Evolutionary conservation across 1,140 invertebrate species (phyloP), one percentile per base, ranked within the genome.

Genomic region (Euwallacea fornicatus): DNA sequence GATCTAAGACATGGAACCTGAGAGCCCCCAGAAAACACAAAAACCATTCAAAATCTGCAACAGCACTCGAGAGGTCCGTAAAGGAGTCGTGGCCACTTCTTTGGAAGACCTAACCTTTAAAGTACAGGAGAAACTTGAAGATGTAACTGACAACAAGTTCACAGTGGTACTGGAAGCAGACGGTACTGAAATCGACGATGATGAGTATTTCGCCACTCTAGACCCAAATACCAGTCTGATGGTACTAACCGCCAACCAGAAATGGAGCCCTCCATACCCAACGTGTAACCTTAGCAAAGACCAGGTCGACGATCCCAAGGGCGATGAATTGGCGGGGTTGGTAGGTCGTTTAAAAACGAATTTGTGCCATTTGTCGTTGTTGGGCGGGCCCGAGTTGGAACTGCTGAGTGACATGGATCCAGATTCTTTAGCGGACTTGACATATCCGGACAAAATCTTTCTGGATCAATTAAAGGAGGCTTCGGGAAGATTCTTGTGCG

Each of bases 101-200:
- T 82, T 94, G 7, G 87, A 91, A 80, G 91, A 93, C 76, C 84
- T 93, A 75, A 87, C 90, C 53, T 83, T 84, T 61, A 90, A 89
- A 85, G 86, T 88, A 46, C 83, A 84, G n/a, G 86, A 89, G 74
- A 91, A 90, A 80, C 84, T 91, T 10, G 78, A 78, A 41, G 79
- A 86, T 9, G 81, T 69, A 81, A 78, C 73, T 72, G 82, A 76
- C 73, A 65, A 70, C 16, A 72, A 71, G 82, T 61, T 78, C 77
- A 67, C 76, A 78, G 71, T 84, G 81, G 87, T 93, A 42, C 82
- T 95, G 71, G 93, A 95, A 79, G 88, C 86, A 67, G 93, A 95
- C 83, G 93, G 91, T 15, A 95, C 93, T 0, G 93, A 94, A 85
- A 91, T 95, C 44, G 93, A 95, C 75, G 92, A 93, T 77, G 91